Conservation (phyloP, 2,888 invertebrate genomes). For the Sphaerophoria taeniata region DNA sequence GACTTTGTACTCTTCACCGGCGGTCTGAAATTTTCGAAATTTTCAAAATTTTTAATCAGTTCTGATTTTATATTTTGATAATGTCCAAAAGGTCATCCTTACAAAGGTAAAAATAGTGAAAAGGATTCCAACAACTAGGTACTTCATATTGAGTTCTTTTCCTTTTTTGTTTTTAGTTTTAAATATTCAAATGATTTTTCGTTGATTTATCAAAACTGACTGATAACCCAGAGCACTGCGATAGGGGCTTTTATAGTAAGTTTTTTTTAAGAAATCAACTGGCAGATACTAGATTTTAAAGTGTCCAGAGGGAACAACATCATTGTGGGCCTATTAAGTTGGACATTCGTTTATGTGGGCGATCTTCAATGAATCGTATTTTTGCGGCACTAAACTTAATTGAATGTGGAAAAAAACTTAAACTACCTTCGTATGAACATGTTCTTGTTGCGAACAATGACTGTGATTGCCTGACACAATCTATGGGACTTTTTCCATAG, state of each 20-base stretch:
- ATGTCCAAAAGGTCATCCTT: slow-evolving; percentile 69
- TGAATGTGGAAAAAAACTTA: slow-evolving; percentile 33
- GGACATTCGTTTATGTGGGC: slow-evolving; percentile 42
- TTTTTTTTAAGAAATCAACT: slow-evolving; percentile 3
- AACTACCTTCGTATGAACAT: slow-evolving; percentile 12
- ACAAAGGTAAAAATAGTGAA: slow-evolving; percentile 81
- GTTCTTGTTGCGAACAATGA: slow-evolving; percentile 32
- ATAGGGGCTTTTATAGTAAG: slow-evolving; percentile 75
- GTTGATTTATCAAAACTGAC: slow-evolving; percentile 72
- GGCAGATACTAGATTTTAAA: slow-evolving; percentile 22
- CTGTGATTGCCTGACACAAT: slow-evolving; percentile 13
- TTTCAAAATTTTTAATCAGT: too few relatives aligned
- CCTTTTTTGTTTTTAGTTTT: not conserved
- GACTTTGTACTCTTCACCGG: slow-evolving; percentile 80
- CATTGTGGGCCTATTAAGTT: slow-evolving; percentile 58
- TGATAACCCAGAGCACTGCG: slow-evolving; percentile 60
- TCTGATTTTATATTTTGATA: not conserved
- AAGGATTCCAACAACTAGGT: slow-evolving; percentile 78
- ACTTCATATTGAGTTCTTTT: slow-evolving; percentile 79
- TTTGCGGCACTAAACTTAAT: slow-evolving; percentile 51
- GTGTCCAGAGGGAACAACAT: slow-evolving; percentile 28
- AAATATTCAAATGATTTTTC: slow-evolving; percentile 30
- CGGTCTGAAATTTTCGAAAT: slow-evolving; percentile 75
- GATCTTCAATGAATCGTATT: slow-evolving; percentile 43
- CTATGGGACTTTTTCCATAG: slow-evolving; percentile 22